Conservation (phyloP, 2,113 vertebrate genomes). For the Oxyura jamaicensis region DNA sequence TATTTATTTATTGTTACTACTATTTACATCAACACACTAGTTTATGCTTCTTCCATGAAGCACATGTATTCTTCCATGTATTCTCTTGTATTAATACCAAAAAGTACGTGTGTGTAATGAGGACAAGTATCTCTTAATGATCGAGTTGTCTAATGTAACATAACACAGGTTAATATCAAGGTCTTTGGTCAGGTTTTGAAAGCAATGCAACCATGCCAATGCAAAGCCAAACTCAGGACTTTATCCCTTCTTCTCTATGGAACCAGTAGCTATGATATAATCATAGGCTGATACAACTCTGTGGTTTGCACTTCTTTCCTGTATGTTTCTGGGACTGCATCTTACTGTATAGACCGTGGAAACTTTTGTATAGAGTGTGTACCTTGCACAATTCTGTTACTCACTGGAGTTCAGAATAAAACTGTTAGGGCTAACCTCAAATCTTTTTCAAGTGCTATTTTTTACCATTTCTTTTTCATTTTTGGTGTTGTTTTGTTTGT, state of each 20-base stretch:
- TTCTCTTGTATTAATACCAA: background rate
- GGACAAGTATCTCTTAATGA: background rate
- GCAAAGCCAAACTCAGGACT: background rate
- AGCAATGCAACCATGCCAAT: background rate
- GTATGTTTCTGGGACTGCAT: background rate
- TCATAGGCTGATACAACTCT: background rate
- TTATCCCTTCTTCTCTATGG: background rate
- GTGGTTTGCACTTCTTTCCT: background rate
- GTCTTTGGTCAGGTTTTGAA: background rate
- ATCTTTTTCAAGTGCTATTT: background rate
- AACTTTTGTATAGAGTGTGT: no score
- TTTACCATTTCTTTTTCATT: background rate
- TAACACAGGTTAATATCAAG: background rate
- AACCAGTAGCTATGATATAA: background rate
- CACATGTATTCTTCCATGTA: no score
- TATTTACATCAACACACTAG: background rate
- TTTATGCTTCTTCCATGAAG: background rate
- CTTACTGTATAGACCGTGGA: no score
- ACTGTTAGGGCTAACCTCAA: background rate
- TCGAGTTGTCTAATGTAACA: background rate
- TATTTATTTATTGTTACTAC: background rate
- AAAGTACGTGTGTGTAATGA: no score
- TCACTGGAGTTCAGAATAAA: background rate
- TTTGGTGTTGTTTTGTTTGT: fast-evolving
- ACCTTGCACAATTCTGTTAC: background rate